These are phyloP conservation scores for Anas georgica DNA, from an alignment of 2,797 vertebrate genomes.

Conservation along the genomic window DNA sequence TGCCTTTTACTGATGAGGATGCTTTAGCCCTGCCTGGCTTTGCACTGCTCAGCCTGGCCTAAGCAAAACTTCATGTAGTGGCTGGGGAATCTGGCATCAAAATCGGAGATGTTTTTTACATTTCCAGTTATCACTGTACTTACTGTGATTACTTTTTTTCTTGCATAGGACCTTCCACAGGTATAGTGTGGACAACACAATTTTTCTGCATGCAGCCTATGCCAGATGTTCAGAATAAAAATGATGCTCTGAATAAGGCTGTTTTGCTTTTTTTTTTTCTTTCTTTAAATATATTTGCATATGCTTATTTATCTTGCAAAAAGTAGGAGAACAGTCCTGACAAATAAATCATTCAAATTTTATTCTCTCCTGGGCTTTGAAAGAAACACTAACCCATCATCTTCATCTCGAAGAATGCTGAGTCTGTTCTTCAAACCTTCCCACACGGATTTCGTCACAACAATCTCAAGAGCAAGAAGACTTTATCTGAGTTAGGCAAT, in stretches of 20 bases:
- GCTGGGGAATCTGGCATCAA: not conserved
- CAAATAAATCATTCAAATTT: not conserved
- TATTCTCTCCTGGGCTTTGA: not conserved
- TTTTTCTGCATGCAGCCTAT: not conserved
- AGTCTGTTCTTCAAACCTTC: not conserved
- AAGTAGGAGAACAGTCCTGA: not conserved
- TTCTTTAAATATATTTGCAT: not conserved
- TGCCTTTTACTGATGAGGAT: not conserved
- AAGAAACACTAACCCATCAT: not conserved
- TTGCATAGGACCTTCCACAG: not conserved
- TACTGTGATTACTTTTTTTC: not conserved
- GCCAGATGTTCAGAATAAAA: not conserved
- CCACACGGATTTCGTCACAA: not conserved
- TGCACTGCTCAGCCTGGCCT: not conserved
- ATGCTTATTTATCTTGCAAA: not conserved
- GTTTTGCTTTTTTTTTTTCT: not conserved
- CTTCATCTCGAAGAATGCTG: not conserved
- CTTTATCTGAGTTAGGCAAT: not conserved
- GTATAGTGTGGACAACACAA: not conserved
- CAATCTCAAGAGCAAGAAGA: not conserved
- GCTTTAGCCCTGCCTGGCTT: not conserved
- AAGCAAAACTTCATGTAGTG: not conserved
- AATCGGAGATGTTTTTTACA: not conserved
- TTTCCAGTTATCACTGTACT: not conserved
- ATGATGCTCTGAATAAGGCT: not conserved